Conservation (phyloP, 2,113 vertebrate species). For the Marmota flaviventris region DNA sequence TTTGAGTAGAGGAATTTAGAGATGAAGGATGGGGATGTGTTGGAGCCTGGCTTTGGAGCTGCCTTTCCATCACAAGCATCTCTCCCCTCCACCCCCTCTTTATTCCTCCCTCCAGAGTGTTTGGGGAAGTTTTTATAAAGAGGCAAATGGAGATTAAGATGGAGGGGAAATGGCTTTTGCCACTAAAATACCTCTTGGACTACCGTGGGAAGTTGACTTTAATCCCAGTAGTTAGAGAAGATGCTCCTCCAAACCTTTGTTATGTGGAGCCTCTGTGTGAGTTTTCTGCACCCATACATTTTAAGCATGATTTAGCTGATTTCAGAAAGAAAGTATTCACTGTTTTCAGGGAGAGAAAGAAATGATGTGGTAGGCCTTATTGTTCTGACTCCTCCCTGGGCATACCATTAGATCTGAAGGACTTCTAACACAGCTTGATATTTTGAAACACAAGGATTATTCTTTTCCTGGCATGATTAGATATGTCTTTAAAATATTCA, state of each 20-base stretch:
- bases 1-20: background rate
- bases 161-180: background rate
- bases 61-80: background rate
- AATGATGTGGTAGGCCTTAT: background rate
- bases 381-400: background rate
- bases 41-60: background rate
- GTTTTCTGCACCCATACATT: constrained; percentile 19
- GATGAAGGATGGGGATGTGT: background rate
- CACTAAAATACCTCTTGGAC: background rate
- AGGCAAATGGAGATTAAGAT: background rate
- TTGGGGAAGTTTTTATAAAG: constrained; percentile 9
- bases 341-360: background rate
- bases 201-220: background rate
- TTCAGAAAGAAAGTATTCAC: background rate
- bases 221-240: constrained; percentile 7
- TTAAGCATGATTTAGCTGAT: constrained; percentile 39
- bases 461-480: background rate
- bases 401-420: background rate
- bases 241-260: background rate
- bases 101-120: background rate
- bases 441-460: background rate
- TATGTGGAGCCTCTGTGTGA: background rate
- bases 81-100: background rate
- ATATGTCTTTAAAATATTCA: background rate
- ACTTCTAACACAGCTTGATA: background rate